These are phyloP conservation scores for Oplegnathus fasciatus DNA, from an alignment of 2,113 vertebrate genomes.

Conservation along the genomic window DNA sequence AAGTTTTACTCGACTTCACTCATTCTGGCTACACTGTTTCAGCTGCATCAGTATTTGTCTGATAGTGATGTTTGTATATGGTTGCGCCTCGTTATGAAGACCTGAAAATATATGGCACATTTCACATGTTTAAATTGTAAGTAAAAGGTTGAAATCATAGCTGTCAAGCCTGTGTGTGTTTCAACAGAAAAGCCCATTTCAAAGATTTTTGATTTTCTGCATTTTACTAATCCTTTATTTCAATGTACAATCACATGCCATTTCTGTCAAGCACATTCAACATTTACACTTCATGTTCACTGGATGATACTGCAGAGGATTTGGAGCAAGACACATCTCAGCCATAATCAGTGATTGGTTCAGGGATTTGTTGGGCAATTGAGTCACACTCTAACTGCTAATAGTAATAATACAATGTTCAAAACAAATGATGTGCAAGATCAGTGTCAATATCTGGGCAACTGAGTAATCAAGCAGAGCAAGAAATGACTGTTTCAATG, in stretches of 20 bases:
- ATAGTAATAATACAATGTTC: background rate
- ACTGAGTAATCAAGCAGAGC: background rate
- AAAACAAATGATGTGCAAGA: background rate
- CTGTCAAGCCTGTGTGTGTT: background rate
- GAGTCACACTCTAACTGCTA: background rate
- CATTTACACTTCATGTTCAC: constrained; percentile 18
- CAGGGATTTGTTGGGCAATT: background rate
- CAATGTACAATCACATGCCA: constrained; percentile 8
- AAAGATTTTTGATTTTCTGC: background rate
- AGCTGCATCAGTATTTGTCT: constrained; percentile 21
- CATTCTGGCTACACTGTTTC: background rate
- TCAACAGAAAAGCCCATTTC: background rate
- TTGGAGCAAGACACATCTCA: background rate
- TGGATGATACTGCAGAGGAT: background rate
- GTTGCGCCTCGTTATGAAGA: constrained; percentile 41
- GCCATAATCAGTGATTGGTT: background rate
- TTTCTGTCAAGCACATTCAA: constrained; percentile 12
- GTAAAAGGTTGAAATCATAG: constrained; percentile 54
- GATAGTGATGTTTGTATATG: constrained; percentile 20
- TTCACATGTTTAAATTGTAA: constrained; percentile 46
- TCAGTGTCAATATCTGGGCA: background rate
- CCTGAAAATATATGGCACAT: constrained; percentile 54
- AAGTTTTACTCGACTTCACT: background rate
- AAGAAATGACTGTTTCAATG: background rate
- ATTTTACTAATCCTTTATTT: constrained; percentile 30